phyloP scores from a whole-genome alignment of 2,113 vertebrate genomes.

The Heptranchias perlo region DNA sequence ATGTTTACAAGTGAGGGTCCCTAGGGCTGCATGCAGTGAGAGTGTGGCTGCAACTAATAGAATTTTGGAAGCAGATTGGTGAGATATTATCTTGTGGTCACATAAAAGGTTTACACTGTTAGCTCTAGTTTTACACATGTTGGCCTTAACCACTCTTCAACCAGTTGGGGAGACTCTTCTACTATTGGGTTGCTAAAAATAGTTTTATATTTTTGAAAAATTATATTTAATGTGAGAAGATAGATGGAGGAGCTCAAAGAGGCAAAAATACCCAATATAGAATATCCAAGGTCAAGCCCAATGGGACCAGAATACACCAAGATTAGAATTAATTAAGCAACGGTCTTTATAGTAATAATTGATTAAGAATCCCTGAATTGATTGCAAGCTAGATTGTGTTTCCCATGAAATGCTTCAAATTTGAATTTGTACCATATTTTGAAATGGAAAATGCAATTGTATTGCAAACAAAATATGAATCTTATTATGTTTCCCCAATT shows the following conservation, averaged over 20 bases:
- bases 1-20: not conserved
- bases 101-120: not conserved
- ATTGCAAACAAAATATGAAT: not conserved
- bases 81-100: not conserved
- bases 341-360: not conserved
- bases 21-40: not conserved
- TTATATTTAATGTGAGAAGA: not conserved
- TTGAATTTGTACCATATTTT: not conserved
- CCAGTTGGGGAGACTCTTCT: not conserved
- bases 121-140: not conserved
- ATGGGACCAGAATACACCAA: not conserved
- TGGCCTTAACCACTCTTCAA: not conserved
- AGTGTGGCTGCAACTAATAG: not conserved
- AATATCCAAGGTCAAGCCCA: not conserved
- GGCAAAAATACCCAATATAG: not conserved
- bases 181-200: not conserved
- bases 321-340: slow-evolving; percentile 4
- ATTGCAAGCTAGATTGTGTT: not conserved
- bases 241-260: not conserved
- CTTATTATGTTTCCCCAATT: not conserved
- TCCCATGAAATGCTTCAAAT: not conserved
- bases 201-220: not conserved
- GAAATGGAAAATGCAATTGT: not conserved
- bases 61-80: not conserved
- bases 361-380: not conserved